These are phyloP conservation scores for Sebastes diaconus DNA, from an alignment of 2,797 vertebrate genomes.

Conservation along the genomic window DNA sequence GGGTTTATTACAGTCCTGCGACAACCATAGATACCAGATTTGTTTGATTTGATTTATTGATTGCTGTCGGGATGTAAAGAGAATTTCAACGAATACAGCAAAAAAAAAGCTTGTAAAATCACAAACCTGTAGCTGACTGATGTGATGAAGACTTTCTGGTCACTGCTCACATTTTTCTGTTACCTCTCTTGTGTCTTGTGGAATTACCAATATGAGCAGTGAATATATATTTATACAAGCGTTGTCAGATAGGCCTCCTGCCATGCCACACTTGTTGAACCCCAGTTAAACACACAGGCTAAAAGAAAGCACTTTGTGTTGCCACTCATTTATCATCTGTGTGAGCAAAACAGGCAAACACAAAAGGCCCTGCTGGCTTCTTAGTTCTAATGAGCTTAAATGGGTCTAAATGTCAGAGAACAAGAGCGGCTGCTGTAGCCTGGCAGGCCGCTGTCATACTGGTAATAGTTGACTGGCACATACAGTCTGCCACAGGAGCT, in stretches of 20 bases:
- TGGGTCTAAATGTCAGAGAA: conserved; percentile 62
- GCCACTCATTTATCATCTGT: conserved; percentile 43
- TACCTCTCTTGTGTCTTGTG: background rate
- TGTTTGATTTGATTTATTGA: too few species aligned
- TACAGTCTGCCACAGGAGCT: conserved; percentile 66
- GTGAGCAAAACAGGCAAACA: conserved; percentile 28
- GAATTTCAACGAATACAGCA: too few species aligned
- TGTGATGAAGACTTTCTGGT: too few species aligned
- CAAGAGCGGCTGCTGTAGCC: conserved; percentile 38
- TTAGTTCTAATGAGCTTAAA: conserved; percentile 61
- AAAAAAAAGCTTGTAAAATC: too few species aligned
- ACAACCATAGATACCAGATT: too few species aligned
- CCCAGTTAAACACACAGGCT: background rate
- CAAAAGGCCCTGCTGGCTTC: conserved; percentile 26
- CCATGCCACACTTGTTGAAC: background rate
- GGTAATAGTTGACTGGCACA: conserved; percentile 66
- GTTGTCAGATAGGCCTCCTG: background rate
- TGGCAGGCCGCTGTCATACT: conserved; percentile 60
- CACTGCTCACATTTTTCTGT: background rate
- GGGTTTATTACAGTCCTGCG: too few species aligned
- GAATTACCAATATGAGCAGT: background rate
- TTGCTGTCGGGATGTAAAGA: too few species aligned
- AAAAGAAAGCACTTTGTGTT: conserved; percentile 17
- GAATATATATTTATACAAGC: background rate
- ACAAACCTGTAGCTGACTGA: too few species aligned